These are phyloP conservation scores for Delichon dasypus DNA, from an alignment of 2,797 vertebrate species.

Conservation along the genomic window DNA sequence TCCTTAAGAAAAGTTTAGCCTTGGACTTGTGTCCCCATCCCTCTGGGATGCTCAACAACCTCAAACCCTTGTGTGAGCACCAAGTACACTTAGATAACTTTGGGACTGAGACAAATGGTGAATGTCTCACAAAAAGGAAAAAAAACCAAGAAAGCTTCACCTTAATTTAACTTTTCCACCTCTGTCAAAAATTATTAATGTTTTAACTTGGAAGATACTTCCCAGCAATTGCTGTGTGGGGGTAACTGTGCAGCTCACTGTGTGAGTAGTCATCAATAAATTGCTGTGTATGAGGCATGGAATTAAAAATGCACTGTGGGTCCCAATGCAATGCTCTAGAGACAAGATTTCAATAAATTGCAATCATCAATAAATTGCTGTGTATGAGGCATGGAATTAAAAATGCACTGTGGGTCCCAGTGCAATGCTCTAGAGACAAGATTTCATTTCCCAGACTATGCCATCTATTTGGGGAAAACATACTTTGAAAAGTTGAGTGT, in stretches of 20 bases:
- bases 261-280: neutral
- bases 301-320: neutral
- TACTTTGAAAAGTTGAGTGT: neutral
- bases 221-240: neutral
- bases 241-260: neutral
- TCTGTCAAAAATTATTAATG: neutral
- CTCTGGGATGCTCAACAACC: neutral
- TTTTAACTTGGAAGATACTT: conserved; percentile 3
- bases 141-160: neutral
- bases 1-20: neutral
- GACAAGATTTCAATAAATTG: neutral
- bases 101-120: neutral
- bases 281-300: neutral
- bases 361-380: no score
- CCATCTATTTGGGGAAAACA: neutral
- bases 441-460: neutral
- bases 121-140: neutral
- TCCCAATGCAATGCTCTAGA: neutral
- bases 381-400: neutral
- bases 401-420: neutral
- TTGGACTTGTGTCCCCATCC: neutral
- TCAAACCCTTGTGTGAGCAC: neutral
- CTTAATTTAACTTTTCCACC: neutral
- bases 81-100: neutral
- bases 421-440: neutral